Evolutionary conservation across 2,888 invertebrate genomes (phyloP).

Genomic region (Sinodicranocentrus sp.): DNA sequence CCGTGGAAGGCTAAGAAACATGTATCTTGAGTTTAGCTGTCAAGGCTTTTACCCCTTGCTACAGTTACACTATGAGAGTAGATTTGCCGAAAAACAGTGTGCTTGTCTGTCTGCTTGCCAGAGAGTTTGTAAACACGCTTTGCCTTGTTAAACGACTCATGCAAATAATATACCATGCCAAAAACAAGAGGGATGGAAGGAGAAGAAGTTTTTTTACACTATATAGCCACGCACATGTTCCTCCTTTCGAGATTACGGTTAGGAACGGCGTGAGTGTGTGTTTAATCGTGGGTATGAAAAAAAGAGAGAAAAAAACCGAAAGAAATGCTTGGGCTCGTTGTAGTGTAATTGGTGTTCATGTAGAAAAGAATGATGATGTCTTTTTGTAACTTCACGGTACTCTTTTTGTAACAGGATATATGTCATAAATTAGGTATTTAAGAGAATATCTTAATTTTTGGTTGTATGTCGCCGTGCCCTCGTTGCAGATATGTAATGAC

Average conservation of each 20-base stretch:
- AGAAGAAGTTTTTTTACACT: not conserved
- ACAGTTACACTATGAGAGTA: not conserved
- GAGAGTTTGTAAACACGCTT: conserved; percentile 46
- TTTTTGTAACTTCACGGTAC: too few species aligned
- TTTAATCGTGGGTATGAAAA: not conserved
- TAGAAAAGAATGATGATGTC: too few species aligned
- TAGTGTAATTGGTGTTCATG: too few species aligned
- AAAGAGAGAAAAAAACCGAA: too few species aligned
- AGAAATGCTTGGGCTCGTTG: too few species aligned
- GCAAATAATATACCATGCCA: conserved; percentile 9
- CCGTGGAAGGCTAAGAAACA: not conserved
- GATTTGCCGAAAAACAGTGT: not conserved
- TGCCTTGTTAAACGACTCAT: conserved; percentile 34
- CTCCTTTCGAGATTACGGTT: not conserved
- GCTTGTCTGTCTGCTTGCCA: conserved; percentile 18
- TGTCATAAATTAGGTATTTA: too few species aligned
- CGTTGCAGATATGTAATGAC: too few species aligned
- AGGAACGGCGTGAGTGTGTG: not conserved
- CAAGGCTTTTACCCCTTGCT: conserved; percentile 49
- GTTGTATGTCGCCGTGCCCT: too few species aligned
- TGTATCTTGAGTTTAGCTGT: conserved; percentile 31
- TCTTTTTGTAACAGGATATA: too few species aligned
- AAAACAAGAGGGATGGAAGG: not conserved
- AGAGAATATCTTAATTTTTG: too few species aligned
- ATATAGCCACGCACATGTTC: not conserved